phyloP scores from a whole-genome alignment of 2,113 vertebrate species.

The Cynocephalus volans region DNA sequence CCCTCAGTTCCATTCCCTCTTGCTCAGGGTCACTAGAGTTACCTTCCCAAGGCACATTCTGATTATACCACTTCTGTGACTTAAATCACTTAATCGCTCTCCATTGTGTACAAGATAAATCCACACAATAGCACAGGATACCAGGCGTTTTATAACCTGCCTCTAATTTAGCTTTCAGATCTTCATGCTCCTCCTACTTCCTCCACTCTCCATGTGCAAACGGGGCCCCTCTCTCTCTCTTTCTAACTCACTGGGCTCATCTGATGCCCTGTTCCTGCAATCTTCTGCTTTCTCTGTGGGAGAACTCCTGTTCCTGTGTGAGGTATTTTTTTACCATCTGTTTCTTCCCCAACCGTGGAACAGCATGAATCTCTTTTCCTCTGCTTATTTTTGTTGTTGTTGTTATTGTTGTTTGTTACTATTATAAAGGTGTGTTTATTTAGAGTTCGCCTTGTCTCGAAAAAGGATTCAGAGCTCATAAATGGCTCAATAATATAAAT shows the following conservation, averaged over 20 bases:
- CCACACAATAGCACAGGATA: no score
- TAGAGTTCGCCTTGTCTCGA: not conserved
- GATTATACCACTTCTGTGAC: not conserved
- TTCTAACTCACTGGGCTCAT: not conserved
- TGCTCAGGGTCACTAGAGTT: not conserved
- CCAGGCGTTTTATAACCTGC: not conserved
- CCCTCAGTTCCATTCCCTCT: not conserved
- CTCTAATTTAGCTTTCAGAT: not conserved
- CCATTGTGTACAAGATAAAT: not conserved
- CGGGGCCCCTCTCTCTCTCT: not conserved
- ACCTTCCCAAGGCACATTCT: not conserved
- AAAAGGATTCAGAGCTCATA: not conserved
- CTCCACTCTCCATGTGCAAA: not conserved
- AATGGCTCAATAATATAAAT: not conserved
- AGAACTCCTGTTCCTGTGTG: not conserved
- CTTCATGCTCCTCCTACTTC: not conserved
- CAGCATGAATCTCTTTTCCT: not conserved
- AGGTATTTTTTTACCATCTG: not conserved
- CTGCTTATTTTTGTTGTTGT: not conserved
- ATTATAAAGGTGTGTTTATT: not conserved
- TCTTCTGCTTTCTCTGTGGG: not conserved
- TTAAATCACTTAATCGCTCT: not conserved
- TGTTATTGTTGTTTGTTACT: not conserved
- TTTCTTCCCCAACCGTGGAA: not conserved
- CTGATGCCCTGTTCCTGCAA: not conserved